These are phyloP conservation scores for Ditylenchus dipsaci DNA, from an alignment of 1,140 invertebrate genomes.

Conservation along the genomic window DNA sequence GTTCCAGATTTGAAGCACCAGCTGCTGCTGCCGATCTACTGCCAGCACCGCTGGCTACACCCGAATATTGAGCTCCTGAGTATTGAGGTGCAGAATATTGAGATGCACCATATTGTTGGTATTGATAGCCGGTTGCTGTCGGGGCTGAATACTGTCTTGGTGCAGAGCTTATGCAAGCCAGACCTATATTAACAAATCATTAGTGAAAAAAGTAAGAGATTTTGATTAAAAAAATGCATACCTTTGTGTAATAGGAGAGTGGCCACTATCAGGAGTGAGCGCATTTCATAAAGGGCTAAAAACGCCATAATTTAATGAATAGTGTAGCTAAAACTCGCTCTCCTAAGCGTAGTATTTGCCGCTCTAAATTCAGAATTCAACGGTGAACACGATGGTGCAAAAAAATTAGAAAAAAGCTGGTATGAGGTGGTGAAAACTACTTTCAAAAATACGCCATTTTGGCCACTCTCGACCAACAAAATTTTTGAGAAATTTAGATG, in stretches of 20 bases:
- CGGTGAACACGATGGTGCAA: too few relatives aligned
- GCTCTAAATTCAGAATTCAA: too few relatives aligned
- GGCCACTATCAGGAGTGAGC: background rate
- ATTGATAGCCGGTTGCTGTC: constrained; percentile 1
- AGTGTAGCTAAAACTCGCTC: too few relatives aligned
- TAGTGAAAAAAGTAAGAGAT: too few relatives aligned
- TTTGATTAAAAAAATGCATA: background rate
- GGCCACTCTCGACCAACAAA: too few relatives aligned
- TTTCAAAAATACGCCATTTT: too few relatives aligned
- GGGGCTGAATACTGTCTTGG: constrained; percentile 2
- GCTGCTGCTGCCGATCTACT: background rate
- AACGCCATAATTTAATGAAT: background rate
- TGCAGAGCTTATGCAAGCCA: background rate
- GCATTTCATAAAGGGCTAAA: background rate
- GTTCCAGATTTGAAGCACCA: constrained; percentile 8
- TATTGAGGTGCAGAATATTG: background rate
- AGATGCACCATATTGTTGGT: background rate
- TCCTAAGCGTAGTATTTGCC: too few relatives aligned
- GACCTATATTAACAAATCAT: background rate
- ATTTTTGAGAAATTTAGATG: too few relatives aligned
- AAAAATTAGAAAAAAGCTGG: too few relatives aligned
- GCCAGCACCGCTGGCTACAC: background rate
- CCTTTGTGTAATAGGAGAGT: background rate
- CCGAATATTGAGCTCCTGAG: constrained; percentile 1
- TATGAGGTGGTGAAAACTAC: too few relatives aligned